These are phyloP conservation scores for Lottia gigantea DNA, from an alignment of 2,888 invertebrate species.

Conservation along the genomic window DNA sequence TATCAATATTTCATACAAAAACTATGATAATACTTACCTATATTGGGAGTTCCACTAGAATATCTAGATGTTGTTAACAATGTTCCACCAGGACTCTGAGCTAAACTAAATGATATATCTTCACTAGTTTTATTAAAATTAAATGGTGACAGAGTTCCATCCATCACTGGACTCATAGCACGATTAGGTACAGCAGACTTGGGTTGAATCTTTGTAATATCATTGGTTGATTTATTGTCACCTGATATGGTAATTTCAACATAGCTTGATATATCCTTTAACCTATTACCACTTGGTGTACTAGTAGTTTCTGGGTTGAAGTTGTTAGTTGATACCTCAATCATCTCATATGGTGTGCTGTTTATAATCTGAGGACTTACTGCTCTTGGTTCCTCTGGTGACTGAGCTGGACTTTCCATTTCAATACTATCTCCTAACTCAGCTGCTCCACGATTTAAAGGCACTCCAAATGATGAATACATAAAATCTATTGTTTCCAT, in stretches of 20 bases:
- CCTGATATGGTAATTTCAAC: conserved; percentile 22
- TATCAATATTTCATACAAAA: too few species aligned
- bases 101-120: conserved; percentile 19
- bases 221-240: background rate
- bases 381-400: conserved; percentile 4
- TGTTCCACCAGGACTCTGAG: conserved; percentile 20
- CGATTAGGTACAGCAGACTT: conserved; percentile 17
- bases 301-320: conserved; percentile 5
- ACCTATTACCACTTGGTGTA: background rate
- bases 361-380: background rate
- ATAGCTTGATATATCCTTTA: conserved; percentile 19
- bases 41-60: conserved; percentile 43
- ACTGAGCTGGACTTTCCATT: background rate
- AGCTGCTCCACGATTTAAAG: conserved; percentile 7
- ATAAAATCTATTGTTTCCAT: conserved; percentile 33
- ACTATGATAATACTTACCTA: conserved; percentile 40
- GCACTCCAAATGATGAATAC: conserved; percentile 26
- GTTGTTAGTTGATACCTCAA: background rate
- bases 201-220: background rate
- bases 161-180: conserved; percentile 10
- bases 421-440: conserved; percentile 4
- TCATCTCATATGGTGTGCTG: background rate
- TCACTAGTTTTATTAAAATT: conserved; percentile 9
- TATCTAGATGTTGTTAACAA: conserved; percentile 29
- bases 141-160: conserved; percentile 14